These are phyloP conservation scores for Dromococcyx pavoninus DNA, from an alignment of 2,797 vertebrate species.

Conservation along the genomic window DNA sequence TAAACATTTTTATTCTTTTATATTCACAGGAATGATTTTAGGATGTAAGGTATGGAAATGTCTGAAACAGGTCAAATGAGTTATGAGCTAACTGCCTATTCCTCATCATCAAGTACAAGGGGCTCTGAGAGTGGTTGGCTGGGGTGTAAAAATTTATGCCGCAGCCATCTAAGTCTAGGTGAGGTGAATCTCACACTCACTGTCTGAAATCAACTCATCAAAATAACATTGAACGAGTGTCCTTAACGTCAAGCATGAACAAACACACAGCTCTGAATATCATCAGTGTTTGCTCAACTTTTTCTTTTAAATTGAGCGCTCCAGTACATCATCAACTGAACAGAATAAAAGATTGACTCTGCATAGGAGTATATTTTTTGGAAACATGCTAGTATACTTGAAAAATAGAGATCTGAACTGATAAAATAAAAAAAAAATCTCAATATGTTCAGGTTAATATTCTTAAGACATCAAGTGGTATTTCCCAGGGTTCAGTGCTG, in stretches of 20 bases:
- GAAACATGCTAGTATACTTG: background rate
- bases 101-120: background rate
- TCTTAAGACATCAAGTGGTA: background rate
- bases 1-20: background rate
- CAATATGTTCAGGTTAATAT: background rate
- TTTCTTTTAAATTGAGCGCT: constrained; percentile 27
- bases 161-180: background rate
- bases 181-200: background rate
- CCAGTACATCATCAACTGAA: background rate
- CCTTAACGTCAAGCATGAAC: background rate
- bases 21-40: background rate
- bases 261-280: background rate
- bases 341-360: background rate
- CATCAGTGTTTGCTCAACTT: constrained; percentile 44
- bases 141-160: background rate
- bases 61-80: background rate
- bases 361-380: background rate
- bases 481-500: no score
- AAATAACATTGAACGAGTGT: background rate
- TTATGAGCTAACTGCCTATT: background rate
- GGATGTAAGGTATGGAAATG: background rate
- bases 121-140: background rate
- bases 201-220: constrained; percentile 27
- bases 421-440: background rate
- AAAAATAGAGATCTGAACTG: background rate